Conservation (phyloP, 2,797 vertebrate genomes). For the Onychomys torridus region DNA sequence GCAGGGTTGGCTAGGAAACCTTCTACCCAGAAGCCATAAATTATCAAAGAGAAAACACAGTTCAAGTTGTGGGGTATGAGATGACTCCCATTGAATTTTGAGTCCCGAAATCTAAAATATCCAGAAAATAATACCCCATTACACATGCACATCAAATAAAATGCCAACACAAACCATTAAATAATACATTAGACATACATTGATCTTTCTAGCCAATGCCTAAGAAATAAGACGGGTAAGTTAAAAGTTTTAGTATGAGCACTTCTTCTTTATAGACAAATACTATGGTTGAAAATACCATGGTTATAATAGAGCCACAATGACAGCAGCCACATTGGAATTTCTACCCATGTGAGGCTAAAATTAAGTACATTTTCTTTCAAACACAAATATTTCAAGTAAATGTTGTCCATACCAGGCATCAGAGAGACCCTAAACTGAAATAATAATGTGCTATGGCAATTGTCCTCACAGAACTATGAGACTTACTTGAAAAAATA, state of each 20-base stretch:
- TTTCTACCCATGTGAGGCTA: too few species aligned
- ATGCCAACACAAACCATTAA: background rate
- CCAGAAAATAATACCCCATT: background rate
- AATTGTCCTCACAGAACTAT: background rate
- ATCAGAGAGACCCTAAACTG: background rate
- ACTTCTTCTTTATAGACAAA: background rate
- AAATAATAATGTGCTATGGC: background rate
- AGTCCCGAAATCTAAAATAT: too few species aligned
- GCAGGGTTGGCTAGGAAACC: background rate
- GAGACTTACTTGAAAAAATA: background rate
- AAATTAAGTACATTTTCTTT: background rate
- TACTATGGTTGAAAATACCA: background rate
- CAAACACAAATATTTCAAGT: background rate
- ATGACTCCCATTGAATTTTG: background rate
- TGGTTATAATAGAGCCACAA: background rate
- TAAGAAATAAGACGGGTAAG: background rate
- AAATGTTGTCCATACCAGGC: background rate
- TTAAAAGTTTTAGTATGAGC: background rate
- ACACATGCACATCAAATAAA: too few species aligned
- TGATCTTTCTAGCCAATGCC: background rate
- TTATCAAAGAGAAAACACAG: background rate
- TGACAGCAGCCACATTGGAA: background rate
- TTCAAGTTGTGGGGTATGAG: background rate
- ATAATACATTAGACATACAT: background rate
- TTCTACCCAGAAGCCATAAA: background rate